A percentile compares a stretch with the other conserved stretches of the same genome.
Conservation (phyloP, 2,797 vertebrate genomes). For the Lagorchestes hirsutus region DNA sequence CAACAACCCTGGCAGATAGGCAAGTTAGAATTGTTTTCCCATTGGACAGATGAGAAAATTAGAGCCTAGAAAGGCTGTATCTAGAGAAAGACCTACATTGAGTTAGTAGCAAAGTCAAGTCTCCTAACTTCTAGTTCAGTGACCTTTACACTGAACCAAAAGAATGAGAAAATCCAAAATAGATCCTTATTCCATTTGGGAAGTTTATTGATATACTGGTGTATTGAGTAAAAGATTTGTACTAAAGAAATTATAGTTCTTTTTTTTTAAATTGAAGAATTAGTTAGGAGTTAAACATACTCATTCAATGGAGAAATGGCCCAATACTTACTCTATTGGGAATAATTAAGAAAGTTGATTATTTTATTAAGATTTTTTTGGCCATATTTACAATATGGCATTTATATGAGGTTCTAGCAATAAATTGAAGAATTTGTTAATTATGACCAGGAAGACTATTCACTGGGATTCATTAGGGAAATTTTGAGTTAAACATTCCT, state of each 20-base stretch:
- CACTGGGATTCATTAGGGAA: constrained; percentile 18
- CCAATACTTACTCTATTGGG: background rate
- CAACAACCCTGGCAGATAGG: background rate
- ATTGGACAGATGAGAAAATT: background rate
- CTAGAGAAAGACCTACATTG: constrained; percentile 9
- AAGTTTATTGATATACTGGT: constrained; percentile 30
- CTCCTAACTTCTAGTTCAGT: constrained; percentile 1
- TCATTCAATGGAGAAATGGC: constrained; percentile 11
- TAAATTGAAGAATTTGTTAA: constrained; percentile 50
- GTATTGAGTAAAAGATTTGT: constrained; percentile 19
- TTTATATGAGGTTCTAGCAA: constrained; percentile 40
- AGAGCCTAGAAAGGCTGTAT: constrained; percentile 13
- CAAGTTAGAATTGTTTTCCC: background rate
- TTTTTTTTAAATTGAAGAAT: constrained; percentile 43
- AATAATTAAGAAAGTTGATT: constrained; percentile 40
- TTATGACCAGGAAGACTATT: constrained; percentile 25
- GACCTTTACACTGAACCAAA: background rate
- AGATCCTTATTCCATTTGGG: background rate
- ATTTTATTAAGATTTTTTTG: constrained; percentile 39
- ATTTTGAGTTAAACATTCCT: constrained; percentile 35
- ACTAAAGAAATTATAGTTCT: background rate
- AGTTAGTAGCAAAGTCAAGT: constrained; percentile 13
- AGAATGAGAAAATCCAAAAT: constrained; percentile 23
- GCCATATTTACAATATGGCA: background rate
- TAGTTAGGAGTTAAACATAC: constrained; percentile 7